Conservation (phyloP, 2,113 vertebrate species). For the Pogonocichla stellata region DNA sequence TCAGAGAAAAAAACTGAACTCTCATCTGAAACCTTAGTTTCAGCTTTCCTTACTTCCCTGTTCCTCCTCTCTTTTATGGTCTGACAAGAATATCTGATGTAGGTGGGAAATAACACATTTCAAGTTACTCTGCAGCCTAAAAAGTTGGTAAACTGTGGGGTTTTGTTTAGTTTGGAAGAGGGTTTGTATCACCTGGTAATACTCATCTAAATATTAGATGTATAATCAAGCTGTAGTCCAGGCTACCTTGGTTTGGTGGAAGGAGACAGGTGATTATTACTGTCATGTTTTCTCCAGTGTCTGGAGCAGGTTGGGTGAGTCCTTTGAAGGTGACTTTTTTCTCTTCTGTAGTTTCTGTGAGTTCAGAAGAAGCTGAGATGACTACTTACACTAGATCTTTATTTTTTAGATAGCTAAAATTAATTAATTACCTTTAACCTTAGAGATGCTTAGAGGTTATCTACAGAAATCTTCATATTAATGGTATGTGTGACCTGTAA, state of each 20-base stretch:
- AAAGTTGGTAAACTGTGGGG: background rate
- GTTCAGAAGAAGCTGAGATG: background rate
- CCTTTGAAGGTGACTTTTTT: background rate
- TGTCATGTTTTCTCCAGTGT: fast-evolving
- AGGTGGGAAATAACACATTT: background rate
- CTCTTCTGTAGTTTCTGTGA: background rate
- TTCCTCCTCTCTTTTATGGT: background rate
- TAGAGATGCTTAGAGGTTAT: background rate
- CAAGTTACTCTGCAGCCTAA: background rate
- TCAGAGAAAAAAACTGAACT: background rate
- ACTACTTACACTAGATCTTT: background rate
- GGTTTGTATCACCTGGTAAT: background rate
- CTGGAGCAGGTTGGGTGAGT: background rate
- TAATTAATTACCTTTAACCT: background rate
- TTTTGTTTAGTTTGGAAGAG: background rate
- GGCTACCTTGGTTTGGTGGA: background rate
- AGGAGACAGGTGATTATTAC: background rate
- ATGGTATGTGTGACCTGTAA: background rate
- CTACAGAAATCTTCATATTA: background rate
- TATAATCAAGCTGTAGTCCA: background rate
- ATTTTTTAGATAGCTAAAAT: background rate
- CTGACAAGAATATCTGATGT: background rate
- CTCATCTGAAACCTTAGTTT: background rate
- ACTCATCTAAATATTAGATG: background rate
- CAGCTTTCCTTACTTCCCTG: background rate